Evolutionary conservation across 2,888 invertebrate species (phyloP).

Genomic region (Sclerodermus sp.): DNA sequence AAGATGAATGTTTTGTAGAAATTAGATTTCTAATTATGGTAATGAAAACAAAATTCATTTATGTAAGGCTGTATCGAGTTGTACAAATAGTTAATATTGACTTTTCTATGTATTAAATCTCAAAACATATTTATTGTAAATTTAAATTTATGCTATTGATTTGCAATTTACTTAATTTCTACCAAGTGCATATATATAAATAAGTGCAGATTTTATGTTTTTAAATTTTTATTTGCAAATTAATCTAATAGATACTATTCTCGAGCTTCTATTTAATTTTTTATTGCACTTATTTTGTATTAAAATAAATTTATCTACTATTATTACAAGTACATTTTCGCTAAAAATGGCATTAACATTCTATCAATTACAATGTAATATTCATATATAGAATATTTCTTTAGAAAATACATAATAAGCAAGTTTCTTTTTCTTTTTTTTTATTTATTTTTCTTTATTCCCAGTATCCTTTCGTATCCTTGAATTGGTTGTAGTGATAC

Average conservation of each 20-base stretch:
- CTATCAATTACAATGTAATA: constrained; percentile 12
- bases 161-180: too few relatives aligned
- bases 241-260: not conserved
- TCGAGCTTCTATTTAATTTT: not conserved
- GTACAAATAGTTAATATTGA: too few relatives aligned
- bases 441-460: constrained; percentile 32
- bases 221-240: too few relatives aligned
- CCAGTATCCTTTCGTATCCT: constrained; percentile 27
- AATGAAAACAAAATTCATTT: too few relatives aligned
- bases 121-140: too few relatives aligned
- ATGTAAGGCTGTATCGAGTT: too few relatives aligned
- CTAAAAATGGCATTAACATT: not conserved
- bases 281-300: not conserved
- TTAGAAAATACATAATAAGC: constrained; percentile 12
- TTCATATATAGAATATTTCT: constrained; percentile 16
- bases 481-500: constrained; percentile 32
- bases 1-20: too few relatives aligned
- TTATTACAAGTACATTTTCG: not conserved
- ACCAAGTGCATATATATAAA: too few relatives aligned
- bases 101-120: too few relatives aligned
- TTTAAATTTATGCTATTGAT: too few relatives aligned
- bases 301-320: not conserved
- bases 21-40: too few relatives aligned
- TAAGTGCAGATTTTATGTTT: too few relatives aligned
- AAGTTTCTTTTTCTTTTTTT: constrained; percentile 28